Percentiles rank a stretch among this genome's conserved stretches.
These are phyloP conservation scores for Drosophila hamatofila DNA, from an alignment of 2,888 invertebrate species.

Conservation along the genomic window DNA sequence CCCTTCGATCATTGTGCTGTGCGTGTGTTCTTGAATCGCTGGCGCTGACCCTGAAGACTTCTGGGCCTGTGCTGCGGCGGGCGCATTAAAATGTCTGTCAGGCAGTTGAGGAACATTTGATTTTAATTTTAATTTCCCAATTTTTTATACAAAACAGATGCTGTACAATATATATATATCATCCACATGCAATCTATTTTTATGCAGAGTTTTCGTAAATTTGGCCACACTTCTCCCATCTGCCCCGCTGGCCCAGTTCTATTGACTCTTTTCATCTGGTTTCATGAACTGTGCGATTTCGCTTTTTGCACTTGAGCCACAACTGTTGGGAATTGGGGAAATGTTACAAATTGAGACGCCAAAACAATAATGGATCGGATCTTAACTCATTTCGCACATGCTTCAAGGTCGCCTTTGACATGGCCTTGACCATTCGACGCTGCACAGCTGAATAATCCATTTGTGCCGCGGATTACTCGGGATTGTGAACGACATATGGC, in stretches of 20 bases:
- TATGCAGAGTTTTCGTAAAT: slow-evolving; percentile 41
- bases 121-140: slow-evolving; percentile 47
- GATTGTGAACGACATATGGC: slow-evolving; percentile 18
- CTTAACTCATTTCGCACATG: slow-evolving; percentile 45
- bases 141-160: slow-evolving; percentile 78
- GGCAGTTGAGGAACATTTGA: slow-evolving; percentile 28
- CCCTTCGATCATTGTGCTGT: slow-evolving; percentile 65
- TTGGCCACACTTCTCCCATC: background rate
- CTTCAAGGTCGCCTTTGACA: slow-evolving; percentile 64
- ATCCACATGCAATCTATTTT: slow-evolving; percentile 60
- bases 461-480: slow-evolving; percentile 13
- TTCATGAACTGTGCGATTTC: slow-evolving; percentile 17
- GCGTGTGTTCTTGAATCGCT: slow-evolving; percentile 46
- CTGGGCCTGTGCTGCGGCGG: background rate
- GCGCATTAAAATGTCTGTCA: slow-evolving; percentile 53
- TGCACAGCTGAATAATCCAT: slow-evolving; percentile 14
- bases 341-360: slow-evolving; percentile 56
- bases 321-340: slow-evolving; percentile 42
- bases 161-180: slow-evolving; percentile 24
- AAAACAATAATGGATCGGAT: slow-evolving; percentile 63
- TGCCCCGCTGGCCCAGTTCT: background rate
- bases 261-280: slow-evolving; percentile 11
- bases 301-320: slow-evolving; percentile 61
- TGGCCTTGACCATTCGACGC: slow-evolving; percentile 49
- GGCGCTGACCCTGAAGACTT: slow-evolving; percentile 37